Evolutionary conservation across 1,140 invertebrate genomes (phyloP).

Genomic region (Conopomorpha cramerella): DNA sequence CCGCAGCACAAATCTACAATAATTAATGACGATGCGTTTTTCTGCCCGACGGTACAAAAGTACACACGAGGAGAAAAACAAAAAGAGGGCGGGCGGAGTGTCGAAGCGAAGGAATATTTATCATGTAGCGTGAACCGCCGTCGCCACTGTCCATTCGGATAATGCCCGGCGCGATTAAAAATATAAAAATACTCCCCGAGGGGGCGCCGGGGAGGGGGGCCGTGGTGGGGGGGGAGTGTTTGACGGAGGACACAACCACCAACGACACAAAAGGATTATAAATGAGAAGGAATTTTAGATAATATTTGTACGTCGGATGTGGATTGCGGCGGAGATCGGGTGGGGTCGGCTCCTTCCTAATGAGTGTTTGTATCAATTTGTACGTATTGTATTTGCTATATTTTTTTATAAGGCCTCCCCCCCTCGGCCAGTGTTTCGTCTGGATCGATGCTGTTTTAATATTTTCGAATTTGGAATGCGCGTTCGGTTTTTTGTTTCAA

Average conservation of each 20-base stretch:
- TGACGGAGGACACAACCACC: constrained; percentile 47
- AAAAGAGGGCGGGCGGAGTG: constrained; percentile 49
- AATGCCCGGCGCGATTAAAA: constrained; percentile 60
- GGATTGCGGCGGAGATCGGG: constrained; percentile 50
- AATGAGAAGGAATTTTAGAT: constrained; percentile 62
- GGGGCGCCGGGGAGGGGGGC: constrained; percentile 19
- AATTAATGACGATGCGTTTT: constrained; percentile 46
- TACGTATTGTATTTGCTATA: constrained; percentile 61
- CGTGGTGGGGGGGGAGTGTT: constrained; percentile 19
- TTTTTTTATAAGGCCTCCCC: constrained; percentile 49
- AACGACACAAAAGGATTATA: constrained; percentile 62
- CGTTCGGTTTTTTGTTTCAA: constrained; percentile 23
- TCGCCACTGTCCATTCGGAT: constrained; percentile 58
- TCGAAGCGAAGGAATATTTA: constrained; percentile 58
- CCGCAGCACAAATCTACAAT: constrained; percentile 45
- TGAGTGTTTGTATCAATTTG: constrained; percentile 61
- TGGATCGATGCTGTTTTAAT: constrained; percentile 50
- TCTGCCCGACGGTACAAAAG: too few species aligned
- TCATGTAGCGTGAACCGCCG: constrained; percentile 46
- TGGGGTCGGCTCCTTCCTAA: constrained; percentile 30
- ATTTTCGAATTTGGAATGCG: constrained; percentile 22
- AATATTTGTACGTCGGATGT: constrained; percentile 60
- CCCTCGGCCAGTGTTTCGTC: constrained; percentile 31
- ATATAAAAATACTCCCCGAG: constrained; percentile 56
- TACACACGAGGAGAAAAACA: constrained; percentile 30